Evolutionary conservation across 2,888 invertebrate genomes (phyloP).

Genomic region (Eustalomyia histrio): DNA sequence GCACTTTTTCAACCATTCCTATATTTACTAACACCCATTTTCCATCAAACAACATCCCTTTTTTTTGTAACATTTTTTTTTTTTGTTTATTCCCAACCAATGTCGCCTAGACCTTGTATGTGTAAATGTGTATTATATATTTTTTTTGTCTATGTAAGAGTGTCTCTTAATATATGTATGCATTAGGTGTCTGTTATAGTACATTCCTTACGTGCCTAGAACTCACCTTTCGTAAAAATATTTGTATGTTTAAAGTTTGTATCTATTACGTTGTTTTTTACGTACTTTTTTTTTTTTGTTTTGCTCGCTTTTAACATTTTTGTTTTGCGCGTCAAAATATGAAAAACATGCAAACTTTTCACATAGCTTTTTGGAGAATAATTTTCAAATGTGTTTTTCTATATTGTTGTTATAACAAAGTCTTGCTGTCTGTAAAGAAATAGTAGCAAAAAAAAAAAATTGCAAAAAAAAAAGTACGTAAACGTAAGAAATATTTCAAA

Average conservation of each 20-base stretch:
- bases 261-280: slow-evolving; percentile 51
- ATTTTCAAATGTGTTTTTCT: slow-evolving; percentile 34
- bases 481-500: slow-evolving; percentile 63
- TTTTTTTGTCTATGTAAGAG: background rate
- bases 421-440: slow-evolving; percentile 42
- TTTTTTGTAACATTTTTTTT: background rate
- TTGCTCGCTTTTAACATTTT: slow-evolving; percentile 46
- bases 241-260: slow-evolving; percentile 53
- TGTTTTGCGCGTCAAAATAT: slow-evolving; percentile 71
- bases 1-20: slow-evolving; percentile 48
- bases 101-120: slow-evolving; percentile 58
- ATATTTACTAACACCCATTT: background rate
- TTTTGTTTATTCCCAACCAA: slow-evolving; percentile 40
- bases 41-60: too few relatives aligned
- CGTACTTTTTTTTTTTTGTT: slow-evolving; percentile 24
- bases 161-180: slow-evolving; percentile 16
- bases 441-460: slow-evolving; percentile 19
- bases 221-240: slow-evolving; percentile 60
- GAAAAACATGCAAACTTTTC: slow-evolving; percentile 77
- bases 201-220: slow-evolving; percentile 61
- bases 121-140: background rate
- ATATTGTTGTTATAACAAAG: slow-evolving; percentile 16
- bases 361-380: slow-evolving; percentile 63
- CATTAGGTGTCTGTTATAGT: slow-evolving; percentile 46
- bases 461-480: slow-evolving; percentile 40